phyloP scores from a whole-genome alignment of 2,797 vertebrate species.

The Spea hammondii region DNA sequence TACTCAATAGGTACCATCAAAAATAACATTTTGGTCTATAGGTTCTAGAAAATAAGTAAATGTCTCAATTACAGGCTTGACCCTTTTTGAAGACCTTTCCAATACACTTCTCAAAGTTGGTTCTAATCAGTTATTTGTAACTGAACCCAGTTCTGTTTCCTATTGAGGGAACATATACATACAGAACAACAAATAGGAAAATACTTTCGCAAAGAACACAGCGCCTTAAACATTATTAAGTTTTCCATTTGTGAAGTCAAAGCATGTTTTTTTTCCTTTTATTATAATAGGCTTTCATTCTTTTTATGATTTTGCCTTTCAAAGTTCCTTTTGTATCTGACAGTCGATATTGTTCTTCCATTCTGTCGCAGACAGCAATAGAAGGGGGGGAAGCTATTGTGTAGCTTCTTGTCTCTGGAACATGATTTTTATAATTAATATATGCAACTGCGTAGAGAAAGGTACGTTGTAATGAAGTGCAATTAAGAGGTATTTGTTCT shows the following conservation, averaged over 20 bases:
- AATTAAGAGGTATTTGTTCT: slow-evolving; percentile 83
- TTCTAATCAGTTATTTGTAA: slow-evolving; percentile 44
- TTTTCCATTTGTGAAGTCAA: slow-evolving; percentile 72
- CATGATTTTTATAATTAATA: slow-evolving; percentile 83
- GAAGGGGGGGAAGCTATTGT: slow-evolving; percentile 69
- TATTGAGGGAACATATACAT: slow-evolving; percentile 61
- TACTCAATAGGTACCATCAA: too few relatives aligned
- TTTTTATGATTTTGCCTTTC: slow-evolving; percentile 82
- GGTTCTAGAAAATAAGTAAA: too few relatives aligned
- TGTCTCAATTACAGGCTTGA: too few relatives aligned
- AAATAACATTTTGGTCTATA: too few relatives aligned
- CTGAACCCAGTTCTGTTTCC: slow-evolving; percentile 59
- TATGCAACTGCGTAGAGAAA: slow-evolving; percentile 77
- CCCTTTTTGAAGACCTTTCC: too few relatives aligned
- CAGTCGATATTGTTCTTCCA: slow-evolving; percentile 79
- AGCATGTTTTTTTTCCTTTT: slow-evolving; percentile 69
- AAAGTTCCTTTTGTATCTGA: slow-evolving; percentile 75
- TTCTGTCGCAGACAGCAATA: slow-evolving; percentile 75
- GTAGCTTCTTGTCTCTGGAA: slow-evolving; percentile 68
- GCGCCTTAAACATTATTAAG: slow-evolving; percentile 76
- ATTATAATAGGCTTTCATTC: slow-evolving; percentile 79
- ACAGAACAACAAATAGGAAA: slow-evolving; percentile 66
- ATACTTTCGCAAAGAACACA: slow-evolving; percentile 67
- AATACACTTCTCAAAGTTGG: background rate
- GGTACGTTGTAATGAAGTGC: slow-evolving; percentile 81